These are phyloP conservation scores for Drosophila neocordata DNA, from an alignment of 1,140 invertebrate genomes.

Conservation along the genomic window DNA sequence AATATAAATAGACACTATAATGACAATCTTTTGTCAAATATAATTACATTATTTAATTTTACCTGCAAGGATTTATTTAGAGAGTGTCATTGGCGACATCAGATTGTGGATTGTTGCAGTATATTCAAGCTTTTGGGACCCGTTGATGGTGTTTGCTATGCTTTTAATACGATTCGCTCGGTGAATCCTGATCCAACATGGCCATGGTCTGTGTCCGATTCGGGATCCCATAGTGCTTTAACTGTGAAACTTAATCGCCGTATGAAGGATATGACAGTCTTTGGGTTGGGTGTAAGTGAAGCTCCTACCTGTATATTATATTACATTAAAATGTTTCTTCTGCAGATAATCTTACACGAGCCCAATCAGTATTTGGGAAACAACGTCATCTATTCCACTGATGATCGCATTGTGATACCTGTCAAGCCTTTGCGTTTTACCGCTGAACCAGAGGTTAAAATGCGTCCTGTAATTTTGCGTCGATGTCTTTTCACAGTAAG, in stretches of 20 bases:
- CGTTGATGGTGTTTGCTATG: slow-evolving; percentile 36
- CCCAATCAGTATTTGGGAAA: slow-evolving; percentile 51
- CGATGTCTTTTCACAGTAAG: slow-evolving; percentile 49
- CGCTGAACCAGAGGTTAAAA: slow-evolving; percentile 45
- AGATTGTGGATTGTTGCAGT: slow-evolving; percentile 54
- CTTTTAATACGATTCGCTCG: slow-evolving; percentile 42
- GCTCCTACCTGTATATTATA: background rate
- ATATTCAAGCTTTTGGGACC: slow-evolving; percentile 33
- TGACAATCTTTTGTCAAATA: background rate
- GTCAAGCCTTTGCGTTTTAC: slow-evolving; percentile 53
- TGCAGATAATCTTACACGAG: slow-evolving; percentile 59
- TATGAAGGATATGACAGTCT: slow-evolving; percentile 4
- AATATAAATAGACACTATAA: slow-evolving; percentile 17
- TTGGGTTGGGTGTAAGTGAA: slow-evolving; percentile 49
- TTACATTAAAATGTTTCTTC: background rate
- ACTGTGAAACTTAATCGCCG: slow-evolving; percentile 44
- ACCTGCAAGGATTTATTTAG: slow-evolving; percentile 53
- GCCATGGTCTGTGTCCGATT: slow-evolving; percentile 60
- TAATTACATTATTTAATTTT: slow-evolving; percentile 21
- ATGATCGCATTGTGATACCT: slow-evolving; percentile 59
- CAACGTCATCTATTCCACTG: slow-evolving; percentile 45
- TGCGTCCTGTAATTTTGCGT: slow-evolving; percentile 56
- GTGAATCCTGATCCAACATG: slow-evolving; percentile 38
- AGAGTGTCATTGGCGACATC: slow-evolving; percentile 57
- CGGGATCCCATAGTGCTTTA: slow-evolving; percentile 45